Base-by-base conservation (phyloP, 2,797 vertebrate genomes). In the Allobates femoralis region DNA sequence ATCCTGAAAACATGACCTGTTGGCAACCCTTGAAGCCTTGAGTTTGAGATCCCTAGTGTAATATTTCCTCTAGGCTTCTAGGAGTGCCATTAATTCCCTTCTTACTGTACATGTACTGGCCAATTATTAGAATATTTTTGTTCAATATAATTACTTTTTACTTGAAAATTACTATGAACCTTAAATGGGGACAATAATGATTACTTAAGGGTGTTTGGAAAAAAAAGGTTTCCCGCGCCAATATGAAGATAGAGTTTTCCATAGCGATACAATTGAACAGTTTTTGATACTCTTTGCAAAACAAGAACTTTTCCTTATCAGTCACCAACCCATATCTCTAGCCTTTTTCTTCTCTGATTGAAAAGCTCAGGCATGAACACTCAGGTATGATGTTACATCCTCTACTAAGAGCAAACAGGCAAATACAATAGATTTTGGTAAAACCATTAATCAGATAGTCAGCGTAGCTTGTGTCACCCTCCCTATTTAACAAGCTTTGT, bases 401-500 rank as follows among this genome's bases (percentile, higher is more conserved):
- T 62, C 19, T 53, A 51, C 56, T 62, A 15, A 77, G 67, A 67
- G 66, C 53, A 78, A 51, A 85, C 62, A 71, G 50, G 41, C 18
- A 58, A 21, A 6, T 6, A 69, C 21, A 79, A 74, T 71, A 37
- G 28, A 14, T 50, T 58, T 64, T 12, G 74, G 91, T 94, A 90
- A 91, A 92, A 93, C 93, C 91, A 93, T 93, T 94, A 92, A 92
- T 94, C 89, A 91, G 90, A 87, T 89, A 95, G 93, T 93, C 93
- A 94, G 81, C 84, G 92, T 89, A 92, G 89, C 90, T 91, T 87
- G 91, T 88, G 91, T 92, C 93, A 90, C 92, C 41, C 94, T 95
- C 94, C 94, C 93, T 93, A 66, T 92, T 95, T 95, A 95, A 95
- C 91, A 92, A 95, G 93, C 91, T 12, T 92, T 93, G 92, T 93